Base-by-base conservation (phyloP, 2,113 vertebrate species). In the Pantherophis guttatus region DNA sequence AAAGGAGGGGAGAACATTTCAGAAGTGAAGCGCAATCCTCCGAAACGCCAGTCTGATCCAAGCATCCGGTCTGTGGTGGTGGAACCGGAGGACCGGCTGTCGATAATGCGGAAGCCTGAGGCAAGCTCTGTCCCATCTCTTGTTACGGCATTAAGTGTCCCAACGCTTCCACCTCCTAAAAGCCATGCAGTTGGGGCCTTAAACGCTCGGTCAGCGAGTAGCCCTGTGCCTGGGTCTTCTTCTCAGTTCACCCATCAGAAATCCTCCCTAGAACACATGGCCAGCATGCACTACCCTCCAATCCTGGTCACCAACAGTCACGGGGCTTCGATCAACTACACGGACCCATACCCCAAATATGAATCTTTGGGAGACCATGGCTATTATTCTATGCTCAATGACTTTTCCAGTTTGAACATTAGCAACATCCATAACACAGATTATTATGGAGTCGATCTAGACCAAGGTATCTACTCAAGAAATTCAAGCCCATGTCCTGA, bases 281-380 rank as follows among this genome's bases (percentile, higher is more conserved):
- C 98, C 91, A 99, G 99, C 95, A 97, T 99, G 95, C 98, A 99
- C 94, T 99, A 99, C 94, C 99, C 99, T 54, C 99, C 99, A 29
- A 99, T 99, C 96, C 97, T 99, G 96, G 99, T 99, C 96, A 99
- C 99, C 87, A 99, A 99, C 94, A 99, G 99, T 97, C 99, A 99
- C 57, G 99, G 99, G 90, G 98, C 98, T 93, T 98, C 99, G 89
- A 97, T 99, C 91, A 99, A 97, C 87, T 99, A 99, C 96, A 94
- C 98, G 54, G 99, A 99, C 94, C 99, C 98, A 96, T 99, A 99
- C 91, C 98, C 99, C 93, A 99, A 99, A 95, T 99, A 99, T 5
- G 99, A 99, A 92, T 99, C 99, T 0, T 96, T 99, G 86, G 99
- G 98, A 87, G 99, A 99, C 97, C 99, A 99, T 86, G 98, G 99